These are phyloP conservation scores for Ichneumoninae sp. DNA, from an alignment of 2,888 invertebrate genomes.

Conservation along the genomic window DNA sequence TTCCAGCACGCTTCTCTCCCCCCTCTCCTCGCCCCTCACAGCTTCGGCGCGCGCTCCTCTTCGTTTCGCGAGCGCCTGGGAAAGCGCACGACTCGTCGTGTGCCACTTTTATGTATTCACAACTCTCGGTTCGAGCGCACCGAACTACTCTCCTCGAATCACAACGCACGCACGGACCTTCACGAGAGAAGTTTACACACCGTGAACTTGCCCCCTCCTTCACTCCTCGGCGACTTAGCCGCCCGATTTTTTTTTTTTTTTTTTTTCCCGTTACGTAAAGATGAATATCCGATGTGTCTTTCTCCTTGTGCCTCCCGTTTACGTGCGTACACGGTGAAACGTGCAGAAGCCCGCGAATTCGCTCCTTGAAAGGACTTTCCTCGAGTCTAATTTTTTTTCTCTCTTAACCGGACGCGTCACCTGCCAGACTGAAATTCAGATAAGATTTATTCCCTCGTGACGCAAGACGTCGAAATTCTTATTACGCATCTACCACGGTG, in stretches of 20 bases:
- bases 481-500: background rate
- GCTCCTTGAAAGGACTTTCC: conserved; percentile 49
- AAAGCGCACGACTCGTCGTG: conserved; percentile 57
- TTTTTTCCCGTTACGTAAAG: conserved; percentile 24
- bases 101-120: conserved; percentile 66
- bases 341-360: background rate
- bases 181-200: conserved; percentile 1
- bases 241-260: conserved; percentile 1
- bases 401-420: conserved; percentile 25
- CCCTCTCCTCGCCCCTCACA: background rate
- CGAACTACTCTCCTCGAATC: background rate
- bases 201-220: conserved; percentile 16
- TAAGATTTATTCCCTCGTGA: conserved; percentile 24
- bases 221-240: background rate
- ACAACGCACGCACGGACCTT: background rate
- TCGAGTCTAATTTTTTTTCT: conserved; percentile 31
- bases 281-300: conserved; percentile 24
- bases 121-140: background rate
- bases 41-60: conserved; percentile 23
- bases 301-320: background rate
- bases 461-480: conserved; percentile 4
- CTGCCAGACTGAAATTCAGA: conserved; percentile 16
- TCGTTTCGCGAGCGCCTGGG: conserved; percentile 35
- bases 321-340: background rate
- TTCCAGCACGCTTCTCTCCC: conserved; percentile 27